Percentiles rank a stretch among this genome's conserved stretches.
Evolutionary conservation across 2,888 invertebrate species (phyloP).

Genomic region (Agrochola litura): DNA sequence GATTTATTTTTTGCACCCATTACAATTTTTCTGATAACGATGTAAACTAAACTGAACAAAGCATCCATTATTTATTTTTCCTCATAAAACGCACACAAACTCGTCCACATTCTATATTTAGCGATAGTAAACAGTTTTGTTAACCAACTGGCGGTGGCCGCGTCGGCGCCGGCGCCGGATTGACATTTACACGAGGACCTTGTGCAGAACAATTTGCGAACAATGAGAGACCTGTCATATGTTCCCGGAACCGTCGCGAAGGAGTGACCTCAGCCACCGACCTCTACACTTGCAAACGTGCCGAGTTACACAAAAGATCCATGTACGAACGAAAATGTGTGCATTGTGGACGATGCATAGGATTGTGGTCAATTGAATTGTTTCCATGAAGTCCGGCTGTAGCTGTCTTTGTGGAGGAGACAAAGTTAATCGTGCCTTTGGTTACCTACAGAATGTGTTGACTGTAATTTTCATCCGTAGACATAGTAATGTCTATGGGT

Average conservation of each 20-base stretch:
- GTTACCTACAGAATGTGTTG: not conserved
- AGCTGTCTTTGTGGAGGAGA: slow-evolving; percentile 21
- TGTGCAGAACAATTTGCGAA: slow-evolving; percentile 85
- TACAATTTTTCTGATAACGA: not conserved
- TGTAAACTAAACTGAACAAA: not conserved
- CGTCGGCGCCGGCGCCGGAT: slow-evolving; percentile 82
- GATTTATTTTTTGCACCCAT: not conserved
- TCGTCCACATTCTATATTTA: slow-evolving; percentile 62
- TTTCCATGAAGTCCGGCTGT: slow-evolving; percentile 32
- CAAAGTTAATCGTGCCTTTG: not conserved
- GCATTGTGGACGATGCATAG: slow-evolving; percentile 46
- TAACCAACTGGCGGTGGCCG: slow-evolving; percentile 66
- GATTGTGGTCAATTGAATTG: slow-evolving; percentile 43
- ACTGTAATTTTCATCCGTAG: not conserved
- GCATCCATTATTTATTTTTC: slow-evolving; percentile 21
- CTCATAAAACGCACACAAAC: slow-evolving; percentile 37
- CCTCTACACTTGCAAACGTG: slow-evolving; percentile 73
- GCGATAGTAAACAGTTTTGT: slow-evolving; percentile 61
- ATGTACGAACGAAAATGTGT: slow-evolving; percentile 56
- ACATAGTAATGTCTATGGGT: not conserved
- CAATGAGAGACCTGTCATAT: slow-evolving; percentile 84
- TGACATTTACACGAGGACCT: slow-evolving; percentile 88
- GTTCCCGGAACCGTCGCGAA: slow-evolving; percentile 84
- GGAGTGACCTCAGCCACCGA: slow-evolving; percentile 81
- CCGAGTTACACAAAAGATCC: slow-evolving; percentile 64